A percentile compares a stretch with the other conserved stretches of the same genome.
phyloP scores from a whole-genome alignment of 2,888 invertebrate genomes.

The Entomobrya proxima region DNA sequence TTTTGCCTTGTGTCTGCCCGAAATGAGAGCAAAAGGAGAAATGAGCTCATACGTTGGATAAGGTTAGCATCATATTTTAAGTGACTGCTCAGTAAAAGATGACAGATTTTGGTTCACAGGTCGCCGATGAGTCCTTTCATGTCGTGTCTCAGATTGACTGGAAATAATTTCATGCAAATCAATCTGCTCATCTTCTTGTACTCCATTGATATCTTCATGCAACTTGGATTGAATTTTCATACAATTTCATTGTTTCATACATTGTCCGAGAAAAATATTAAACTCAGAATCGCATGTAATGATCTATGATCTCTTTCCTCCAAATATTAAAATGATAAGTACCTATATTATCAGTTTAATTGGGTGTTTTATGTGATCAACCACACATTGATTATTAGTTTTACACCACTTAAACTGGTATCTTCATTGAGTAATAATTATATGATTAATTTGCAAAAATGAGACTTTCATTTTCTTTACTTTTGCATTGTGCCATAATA shows the following conservation, averaged over 20 bases:
- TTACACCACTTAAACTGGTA: not conserved
- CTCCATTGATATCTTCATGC: not conserved
- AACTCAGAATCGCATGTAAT: not conserved
- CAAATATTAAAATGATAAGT: not conserved
- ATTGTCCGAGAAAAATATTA: not conserved
- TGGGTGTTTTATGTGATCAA: not conserved
- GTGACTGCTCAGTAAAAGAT: not conserved
- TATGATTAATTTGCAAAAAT: conserved; percentile 12
- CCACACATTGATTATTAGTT: conserved; percentile 7
- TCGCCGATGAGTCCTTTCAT: not conserved
- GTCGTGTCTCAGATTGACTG: too few relatives aligned
- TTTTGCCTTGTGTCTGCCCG: not conserved
- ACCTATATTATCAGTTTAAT: conserved; percentile 12
- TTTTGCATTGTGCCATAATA: not conserved
- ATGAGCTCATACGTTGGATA: conserved; percentile 6
- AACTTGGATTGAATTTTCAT: not conserved
- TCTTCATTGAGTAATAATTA: not conserved
- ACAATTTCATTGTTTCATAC: conserved; percentile 23
- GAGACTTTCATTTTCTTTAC: not conserved
- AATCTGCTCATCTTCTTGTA: not conserved
- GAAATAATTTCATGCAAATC: not conserved
- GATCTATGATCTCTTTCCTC: not conserved
- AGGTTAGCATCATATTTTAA: conserved; percentile 3
- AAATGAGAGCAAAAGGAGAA: not conserved
- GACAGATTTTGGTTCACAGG: not conserved